A percentile compares a stretch with the other conserved stretches of the same genome.
These are phyloP conservation scores for Chironomus tentans DNA, from an alignment of 2,888 invertebrate genomes.

Conservation along the genomic window DNA sequence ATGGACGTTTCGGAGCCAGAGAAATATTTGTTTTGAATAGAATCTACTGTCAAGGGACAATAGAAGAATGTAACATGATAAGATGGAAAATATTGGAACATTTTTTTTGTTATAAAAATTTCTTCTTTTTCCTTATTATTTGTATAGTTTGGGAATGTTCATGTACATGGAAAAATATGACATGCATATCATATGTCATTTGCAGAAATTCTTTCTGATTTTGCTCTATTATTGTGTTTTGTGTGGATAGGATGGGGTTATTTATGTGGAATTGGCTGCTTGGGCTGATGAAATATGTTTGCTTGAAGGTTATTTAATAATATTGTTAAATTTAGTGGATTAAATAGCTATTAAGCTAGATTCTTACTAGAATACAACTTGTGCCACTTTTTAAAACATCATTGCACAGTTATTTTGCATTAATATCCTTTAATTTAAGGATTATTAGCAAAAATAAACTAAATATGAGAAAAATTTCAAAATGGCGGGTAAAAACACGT, in stretches of 20 bases:
- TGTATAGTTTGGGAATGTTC: not conserved
- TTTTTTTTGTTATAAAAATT: too few relatives aligned
- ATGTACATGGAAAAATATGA: conserved; percentile 3
- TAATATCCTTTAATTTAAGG: too few relatives aligned
- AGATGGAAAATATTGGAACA: not conserved
- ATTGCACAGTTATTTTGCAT: too few relatives aligned
- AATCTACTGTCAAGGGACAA: not conserved
- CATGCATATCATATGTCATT: conserved; percentile 6
- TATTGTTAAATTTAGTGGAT: not conserved
- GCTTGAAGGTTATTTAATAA: too few relatives aligned
- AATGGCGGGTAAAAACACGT: too few relatives aligned
- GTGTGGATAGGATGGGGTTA: not conserved
- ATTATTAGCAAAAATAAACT: too few relatives aligned
- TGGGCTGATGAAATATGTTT: not conserved
- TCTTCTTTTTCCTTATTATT: not conserved
- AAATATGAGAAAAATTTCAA: too few relatives aligned
- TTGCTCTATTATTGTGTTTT: not conserved
- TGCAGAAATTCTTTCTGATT: not conserved
- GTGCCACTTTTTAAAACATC: not conserved
- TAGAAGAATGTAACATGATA: conserved; percentile 6
- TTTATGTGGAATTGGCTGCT: too few relatives aligned
- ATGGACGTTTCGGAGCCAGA: not conserved
- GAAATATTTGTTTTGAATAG: not conserved
- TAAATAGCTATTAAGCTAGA: not conserved
- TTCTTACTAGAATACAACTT: too few relatives aligned